Evolutionary conservation across 2,888 invertebrate species (phyloP), one percentile per base, ranked within the genome.

Genomic region (Lydus trimaculatus): DNA sequence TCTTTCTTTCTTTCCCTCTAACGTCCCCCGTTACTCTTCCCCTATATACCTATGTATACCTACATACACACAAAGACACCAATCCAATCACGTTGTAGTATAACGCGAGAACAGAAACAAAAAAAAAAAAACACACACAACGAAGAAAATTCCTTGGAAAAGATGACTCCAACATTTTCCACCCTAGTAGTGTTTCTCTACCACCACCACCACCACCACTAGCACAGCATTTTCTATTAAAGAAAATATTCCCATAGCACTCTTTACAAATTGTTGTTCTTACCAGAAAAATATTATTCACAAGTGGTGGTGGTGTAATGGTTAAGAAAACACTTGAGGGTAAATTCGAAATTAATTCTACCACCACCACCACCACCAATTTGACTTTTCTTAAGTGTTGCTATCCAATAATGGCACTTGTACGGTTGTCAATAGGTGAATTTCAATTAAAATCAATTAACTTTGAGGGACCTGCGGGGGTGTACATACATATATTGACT

Each of bases 181-280:
- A 13, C n/a, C 3, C 5, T 43, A 17, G 43, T 17, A n/a, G 17
- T 43, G 43, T 43, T 43, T 11, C 33, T 6, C 33, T 2, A 33
- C 36, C 36, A 36, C 33, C 33, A 43, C 43, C 43, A n/a, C 43
- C 13, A 36, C 43, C n/a, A 43, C 36, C 15, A 43, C 39, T 15
- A 39, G 15, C 39, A 39, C 39, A 4, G n/a, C 39, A n/a, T 5
- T 43, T 73, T 72, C 71, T 70, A 73, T 70, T 72, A 72, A 74
- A 73, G 75, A 74, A 75, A 76, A 76, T 75, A 73, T 73, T 72
- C 75, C 75, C 74, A 70, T 65, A 73, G 75, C 73, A 65, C 71
- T 73, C 69, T 75, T 75, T 75, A 75, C 67, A 43, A 17, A 43
- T 43, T 43, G 43, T 17, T 43, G 43, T 17, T 43, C 43, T 43